Percentiles rank a stretch among this genome's conserved stretches.
Evolutionary conservation across 1,140 invertebrate species (phyloP).

Genomic region (Ceratosolen fusciceps): DNA sequence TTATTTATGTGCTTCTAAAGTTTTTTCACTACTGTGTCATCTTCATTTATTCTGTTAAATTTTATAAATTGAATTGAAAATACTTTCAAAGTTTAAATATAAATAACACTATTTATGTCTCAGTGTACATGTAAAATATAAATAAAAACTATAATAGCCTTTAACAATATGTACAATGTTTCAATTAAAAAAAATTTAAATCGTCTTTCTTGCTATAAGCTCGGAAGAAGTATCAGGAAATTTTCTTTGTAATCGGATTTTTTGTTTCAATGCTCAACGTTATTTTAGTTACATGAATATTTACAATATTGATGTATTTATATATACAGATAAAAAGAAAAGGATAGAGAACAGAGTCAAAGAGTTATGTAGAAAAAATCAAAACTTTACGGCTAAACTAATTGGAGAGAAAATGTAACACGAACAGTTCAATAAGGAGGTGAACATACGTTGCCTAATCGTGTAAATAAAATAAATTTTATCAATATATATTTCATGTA

Average conservation of each 20-base stretch:
- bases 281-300: too few relatives aligned
- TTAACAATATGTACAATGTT: too few relatives aligned
- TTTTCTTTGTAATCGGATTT: too few relatives aligned
- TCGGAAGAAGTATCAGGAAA: too few relatives aligned
- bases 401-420: not conserved
- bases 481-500: not conserved
- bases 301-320: slow-evolving; percentile 17
- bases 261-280: too few relatives aligned
- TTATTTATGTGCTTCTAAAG: not conserved
- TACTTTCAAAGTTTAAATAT: too few relatives aligned
- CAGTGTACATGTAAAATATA: too few relatives aligned
- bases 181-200: too few relatives aligned
- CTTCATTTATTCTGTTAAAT: not conserved
- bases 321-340: slow-evolving; percentile 30
- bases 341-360: not conserved
- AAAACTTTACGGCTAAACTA: slow-evolving; percentile 5
- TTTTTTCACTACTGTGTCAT: not conserved
- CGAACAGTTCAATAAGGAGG: not conserved
- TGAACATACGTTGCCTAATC: not conserved
- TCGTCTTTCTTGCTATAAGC: too few relatives aligned
- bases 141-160: too few relatives aligned
- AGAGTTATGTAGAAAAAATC: not conserved
- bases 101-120: too few relatives aligned
- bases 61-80: too few relatives aligned
- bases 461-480: slow-evolving; percentile 24